Conservation (phyloP, 1,140 invertebrate genomes). For the Drosophila nebulosa region DNA sequence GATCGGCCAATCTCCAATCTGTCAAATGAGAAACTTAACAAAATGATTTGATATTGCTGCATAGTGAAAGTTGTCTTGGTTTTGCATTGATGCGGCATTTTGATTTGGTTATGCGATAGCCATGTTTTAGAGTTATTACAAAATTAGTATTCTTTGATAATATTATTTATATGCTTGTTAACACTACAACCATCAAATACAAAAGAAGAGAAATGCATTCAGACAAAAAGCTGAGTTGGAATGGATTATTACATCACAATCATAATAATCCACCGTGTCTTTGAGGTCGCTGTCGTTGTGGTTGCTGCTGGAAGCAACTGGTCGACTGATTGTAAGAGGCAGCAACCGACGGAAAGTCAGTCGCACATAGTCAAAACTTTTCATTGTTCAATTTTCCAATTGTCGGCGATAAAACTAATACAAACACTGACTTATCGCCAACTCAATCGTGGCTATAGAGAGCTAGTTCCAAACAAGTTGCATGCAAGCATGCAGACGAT, state of each 20-base stretch:
- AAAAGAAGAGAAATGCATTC: constrained; percentile 34
- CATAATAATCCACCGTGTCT: neutral
- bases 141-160: constrained; percentile 54
- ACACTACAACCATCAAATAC: neutral
- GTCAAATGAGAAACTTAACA: constrained; percentile 15
- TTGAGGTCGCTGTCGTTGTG: constrained; percentile 10
- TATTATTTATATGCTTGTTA: constrained; percentile 40
- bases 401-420: constrained; percentile 65
- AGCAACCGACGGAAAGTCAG: neutral
- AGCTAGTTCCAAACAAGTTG: constrained; percentile 55
- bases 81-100: constrained; percentile 8
- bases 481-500: constrained; percentile 45
- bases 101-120: constrained; percentile 25
- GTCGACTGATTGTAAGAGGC: constrained; percentile 1
- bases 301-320: constrained; percentile 16
- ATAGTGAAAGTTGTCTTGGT: constrained; percentile 51
- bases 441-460: constrained; percentile 48
- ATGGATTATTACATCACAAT: constrained; percentile 36
- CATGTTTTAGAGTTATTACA: constrained; percentile 21
- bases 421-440: constrained; percentile 61
- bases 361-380: constrained; percentile 18
- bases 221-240: constrained; percentile 4
- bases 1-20: constrained; percentile 27
- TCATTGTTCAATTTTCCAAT: constrained; percentile 76
- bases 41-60: constrained; percentile 43